These are phyloP conservation scores for Chloroceryle inda DNA, from an alignment of 2,797 vertebrate genomes.

Conservation along the genomic window DNA sequence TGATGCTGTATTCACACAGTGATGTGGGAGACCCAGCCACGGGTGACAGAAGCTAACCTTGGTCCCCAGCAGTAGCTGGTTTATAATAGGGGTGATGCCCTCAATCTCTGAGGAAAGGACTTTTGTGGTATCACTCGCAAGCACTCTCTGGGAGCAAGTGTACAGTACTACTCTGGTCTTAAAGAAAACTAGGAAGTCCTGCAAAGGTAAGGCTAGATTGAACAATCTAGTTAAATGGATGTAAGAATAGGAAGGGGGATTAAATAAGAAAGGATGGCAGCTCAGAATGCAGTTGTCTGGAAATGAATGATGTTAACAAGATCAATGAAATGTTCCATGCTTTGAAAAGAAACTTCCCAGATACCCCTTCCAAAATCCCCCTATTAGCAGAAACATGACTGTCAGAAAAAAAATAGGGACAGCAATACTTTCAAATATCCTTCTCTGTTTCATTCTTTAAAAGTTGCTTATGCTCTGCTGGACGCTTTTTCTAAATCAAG, in stretches of 20 bases:
- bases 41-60: conserved; percentile 61
- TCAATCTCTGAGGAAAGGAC: conserved; percentile 56
- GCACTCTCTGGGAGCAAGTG: not conserved
- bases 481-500: not conserved
- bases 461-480: not conserved
- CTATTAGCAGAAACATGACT: not conserved
- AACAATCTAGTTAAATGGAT: conserved; percentile 17
- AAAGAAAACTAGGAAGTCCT: conserved; percentile 38
- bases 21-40: conserved; percentile 17
- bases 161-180: not conserved
- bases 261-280: conserved; percentile 4
- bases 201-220: conserved; percentile 8
- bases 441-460: not conserved
- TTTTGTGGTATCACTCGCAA: conserved; percentile 30
- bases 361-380: not conserved
- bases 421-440: not conserved
- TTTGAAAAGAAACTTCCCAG: not conserved
- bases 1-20: not conserved
- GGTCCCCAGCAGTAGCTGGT: conserved; percentile 1
- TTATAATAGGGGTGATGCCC: conserved; percentile 74
- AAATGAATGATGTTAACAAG: not conserved
- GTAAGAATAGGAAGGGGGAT: not conserved
- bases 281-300: not conserved
- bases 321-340: not conserved
- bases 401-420: not conserved